phyloP scores from a whole-genome alignment of 2,113 vertebrate genomes.

The Rhinolophus sinicus region DNA sequence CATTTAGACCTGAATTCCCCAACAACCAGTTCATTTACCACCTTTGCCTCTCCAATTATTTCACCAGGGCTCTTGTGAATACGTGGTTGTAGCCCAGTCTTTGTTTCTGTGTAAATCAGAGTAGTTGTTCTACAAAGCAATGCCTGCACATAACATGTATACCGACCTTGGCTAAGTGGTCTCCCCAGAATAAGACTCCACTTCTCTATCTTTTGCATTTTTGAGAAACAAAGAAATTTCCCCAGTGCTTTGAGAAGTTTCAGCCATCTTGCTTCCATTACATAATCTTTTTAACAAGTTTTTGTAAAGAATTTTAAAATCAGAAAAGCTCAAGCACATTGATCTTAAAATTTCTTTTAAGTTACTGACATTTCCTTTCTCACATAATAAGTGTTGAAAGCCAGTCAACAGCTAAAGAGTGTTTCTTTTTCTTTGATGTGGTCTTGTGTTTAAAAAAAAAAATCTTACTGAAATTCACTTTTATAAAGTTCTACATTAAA shows the following conservation, averaged over 20 bases:
- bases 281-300: conserved; percentile 55
- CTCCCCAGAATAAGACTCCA: background rate
- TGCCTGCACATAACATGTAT: background rate
- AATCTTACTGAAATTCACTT: conserved; percentile 43
- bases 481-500: conserved; percentile 45
- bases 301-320: conserved; percentile 68
- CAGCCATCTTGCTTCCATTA: conserved; percentile 50
- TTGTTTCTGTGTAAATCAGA: conserved; percentile 26
- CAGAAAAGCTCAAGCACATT: conserved; percentile 61
- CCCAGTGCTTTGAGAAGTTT: background rate
- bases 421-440: conserved; percentile 63
- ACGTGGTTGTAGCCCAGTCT: background rate
- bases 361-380: conserved; percentile 68
- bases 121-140: background rate
- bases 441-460: conserved; percentile 2
- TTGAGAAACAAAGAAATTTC: conserved; percentile 34
- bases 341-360: conserved; percentile 74
- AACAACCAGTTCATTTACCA: conserved; percentile 3
- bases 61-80: background rate
- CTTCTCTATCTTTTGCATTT: background rate
- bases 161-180: background rate
- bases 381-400: conserved; percentile 66
- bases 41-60: conserved; percentile 52
- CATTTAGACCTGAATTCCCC: conserved; percentile 8
- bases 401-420: conserved; percentile 55